A percentile compares a stretch with the other conserved stretches of the same genome.
phyloP scores from a whole-genome alignment of 1,140 invertebrate species.

The Drosophila fuyamai region DNA sequence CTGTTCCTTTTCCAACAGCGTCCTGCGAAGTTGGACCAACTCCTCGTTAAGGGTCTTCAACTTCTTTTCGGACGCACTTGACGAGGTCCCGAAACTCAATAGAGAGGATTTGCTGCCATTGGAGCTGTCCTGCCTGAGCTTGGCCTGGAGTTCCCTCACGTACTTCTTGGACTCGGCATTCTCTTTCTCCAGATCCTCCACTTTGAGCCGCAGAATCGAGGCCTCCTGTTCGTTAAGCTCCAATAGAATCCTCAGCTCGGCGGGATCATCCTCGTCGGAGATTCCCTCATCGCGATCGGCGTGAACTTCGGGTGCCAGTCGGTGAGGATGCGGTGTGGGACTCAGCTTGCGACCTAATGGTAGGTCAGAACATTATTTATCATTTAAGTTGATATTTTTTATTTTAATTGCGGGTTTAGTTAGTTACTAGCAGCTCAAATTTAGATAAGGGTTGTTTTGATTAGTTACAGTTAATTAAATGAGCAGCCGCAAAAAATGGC shows the following conservation, averaged over 20 bases:
- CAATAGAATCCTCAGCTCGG: conserved; percentile 91
- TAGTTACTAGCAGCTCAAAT: background rate
- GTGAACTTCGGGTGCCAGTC: conserved; percentile 88
- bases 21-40: conserved; percentile 89
- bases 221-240: conserved; percentile 96
- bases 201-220: conserved; percentile 91
- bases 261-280: conserved; percentile 91
- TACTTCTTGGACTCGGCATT: conserved; percentile 91
- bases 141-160: conserved; percentile 91
- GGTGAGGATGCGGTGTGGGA: conserved; percentile 87
- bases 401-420: background rate
- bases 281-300: conserved; percentile 90
- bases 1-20: conserved; percentile 93
- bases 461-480: conserved; percentile 57
- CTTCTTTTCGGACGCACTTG: conserved; percentile 88
- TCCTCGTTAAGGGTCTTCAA: conserved; percentile 90
- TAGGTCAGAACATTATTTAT: background rate
- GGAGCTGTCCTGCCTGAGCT: conserved; percentile 85
- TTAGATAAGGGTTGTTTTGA: background rate
- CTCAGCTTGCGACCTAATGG: conserved; percentile 88
- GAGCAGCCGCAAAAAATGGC: conserved; percentile 84
- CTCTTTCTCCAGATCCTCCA: conserved; percentile 93
- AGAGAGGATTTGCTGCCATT: conserved; percentile 62
- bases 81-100: conserved; percentile 50
- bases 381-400: no score